Evolutionary conservation across 2,888 invertebrate genomes (phyloP), one percentile per base, ranked within the genome.

Genomic region (Mesorhabditis belari): DNA sequence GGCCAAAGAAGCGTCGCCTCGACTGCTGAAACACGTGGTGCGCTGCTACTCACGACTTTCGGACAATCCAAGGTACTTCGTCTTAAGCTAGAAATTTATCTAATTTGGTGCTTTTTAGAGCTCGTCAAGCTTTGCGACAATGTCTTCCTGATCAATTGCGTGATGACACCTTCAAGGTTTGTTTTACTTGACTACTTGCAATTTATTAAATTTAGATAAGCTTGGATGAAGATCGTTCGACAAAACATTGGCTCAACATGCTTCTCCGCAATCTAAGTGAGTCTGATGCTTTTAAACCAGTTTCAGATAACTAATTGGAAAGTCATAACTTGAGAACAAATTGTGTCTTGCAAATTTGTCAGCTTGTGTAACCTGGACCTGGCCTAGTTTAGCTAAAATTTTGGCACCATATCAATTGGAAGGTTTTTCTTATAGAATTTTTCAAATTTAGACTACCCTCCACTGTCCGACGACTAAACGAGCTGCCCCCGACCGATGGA

Each of bases 131-230:
- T 12, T 85, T 98, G 59, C 87, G 94, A 52, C 95, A 96, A 82
- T 98, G 96, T 83, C 86, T 99, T 72, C 98, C 98, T 0, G 96
- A 96, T 83, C 95, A 96, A 81, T 85, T 98, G 66, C 88, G 93
- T 67, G 96, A 98, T 84, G 88, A 88, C 57, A 98, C 98, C n/a
- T 98, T 98, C 83, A 88, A 89, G 49, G 87, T 87, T 55, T 93
- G 93, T 24, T n/a, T n/a, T n/a, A n/a, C 9, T 17, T 24, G 25
- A 12, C 12, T 17, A 54, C 1, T 2, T 17, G 54, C 24, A 54
- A 19, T 17, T 5, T 2, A 17, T 21, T 17, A 6, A 24, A 17
- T 17, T 19, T 56, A 55, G 49, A 65, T 67, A 55, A 53, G 67
- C 26, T 67, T 79, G 29, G 71, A 93, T 83, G 94, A 95, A 82